phyloP scores from a whole-genome alignment of 2,797 vertebrate genomes.

The Gallirallus australis region DNA sequence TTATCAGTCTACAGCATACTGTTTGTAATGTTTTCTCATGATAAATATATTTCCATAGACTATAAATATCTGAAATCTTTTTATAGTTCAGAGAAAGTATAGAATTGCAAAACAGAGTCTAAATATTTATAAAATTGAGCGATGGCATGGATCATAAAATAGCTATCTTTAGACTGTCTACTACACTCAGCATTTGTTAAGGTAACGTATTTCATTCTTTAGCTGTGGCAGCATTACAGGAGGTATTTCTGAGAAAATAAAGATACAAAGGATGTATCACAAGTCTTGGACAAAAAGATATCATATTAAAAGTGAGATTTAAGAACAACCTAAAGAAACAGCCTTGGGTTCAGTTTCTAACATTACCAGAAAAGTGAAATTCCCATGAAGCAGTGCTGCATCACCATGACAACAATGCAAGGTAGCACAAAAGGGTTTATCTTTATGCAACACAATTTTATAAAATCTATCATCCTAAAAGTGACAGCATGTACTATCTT shows the following conservation, averaged over 20 bases:
- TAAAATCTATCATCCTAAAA: constrained; percentile 77
- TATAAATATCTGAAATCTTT: background rate
- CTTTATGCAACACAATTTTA: constrained; percentile 76
- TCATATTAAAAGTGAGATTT: constrained; percentile 60
- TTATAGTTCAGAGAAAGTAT: background rate
- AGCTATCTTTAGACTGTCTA: background rate
- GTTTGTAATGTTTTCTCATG: background rate
- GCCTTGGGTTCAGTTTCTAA: constrained; percentile 63
- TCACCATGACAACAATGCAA: constrained; percentile 80
- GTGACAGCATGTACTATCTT: constrained; percentile 73
- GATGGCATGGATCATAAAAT: background rate
- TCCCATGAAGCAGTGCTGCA: constrained; percentile 74
- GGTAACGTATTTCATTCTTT: background rate
- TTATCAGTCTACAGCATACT: background rate
- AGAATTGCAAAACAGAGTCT: background rate
- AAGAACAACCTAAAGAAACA: constrained; percentile 67
- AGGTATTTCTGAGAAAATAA: constrained; percentile 25
- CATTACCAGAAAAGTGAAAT: constrained; percentile 77
- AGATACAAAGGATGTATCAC: constrained; percentile 2
- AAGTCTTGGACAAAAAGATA: background rate
- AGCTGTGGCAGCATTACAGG: background rate
- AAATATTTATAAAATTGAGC: constrained; percentile 27
- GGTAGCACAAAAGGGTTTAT: constrained; percentile 78
- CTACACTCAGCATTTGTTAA: background rate
- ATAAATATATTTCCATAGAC: background rate